Evolutionary conservation across 2,888 invertebrate genomes (phyloP).

Genomic region (Desoria tigrina): DNA sequence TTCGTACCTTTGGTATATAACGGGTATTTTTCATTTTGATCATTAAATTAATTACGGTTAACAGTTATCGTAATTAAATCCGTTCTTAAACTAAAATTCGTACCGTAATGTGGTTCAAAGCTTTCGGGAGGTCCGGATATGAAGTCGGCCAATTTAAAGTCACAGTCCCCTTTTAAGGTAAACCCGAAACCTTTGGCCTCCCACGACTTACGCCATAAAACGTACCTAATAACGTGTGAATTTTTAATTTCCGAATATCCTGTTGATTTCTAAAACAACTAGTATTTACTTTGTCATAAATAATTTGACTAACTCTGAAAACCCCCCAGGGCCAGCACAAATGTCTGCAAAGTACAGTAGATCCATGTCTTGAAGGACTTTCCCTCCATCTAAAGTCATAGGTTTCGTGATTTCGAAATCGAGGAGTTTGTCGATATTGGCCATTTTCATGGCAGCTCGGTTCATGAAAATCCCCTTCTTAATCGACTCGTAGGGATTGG

Average conservation of each 20-base stretch:
- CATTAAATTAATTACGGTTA: conserved; percentile 28
- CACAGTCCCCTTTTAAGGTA: conserved; percentile 78
- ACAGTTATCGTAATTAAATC: neutral
- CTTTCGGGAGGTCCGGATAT: conserved; percentile 81
- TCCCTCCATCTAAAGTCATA: conserved; percentile 62
- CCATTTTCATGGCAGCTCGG: conserved; percentile 86
- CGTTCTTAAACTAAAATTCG: too few relatives aligned
- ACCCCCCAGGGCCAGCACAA: conserved; percentile 96
- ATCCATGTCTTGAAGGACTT: conserved; percentile 51
- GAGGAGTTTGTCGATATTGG: conserved; percentile 88
- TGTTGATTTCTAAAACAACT: too few relatives aligned
- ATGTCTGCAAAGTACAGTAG: conserved; percentile 89
- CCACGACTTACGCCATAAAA: conserved; percentile 69
- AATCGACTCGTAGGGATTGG: conserved; percentile 93
- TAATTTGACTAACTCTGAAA: conserved; percentile 93
- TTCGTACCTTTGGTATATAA: conserved; percentile 56
- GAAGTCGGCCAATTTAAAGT: conserved; percentile 82
- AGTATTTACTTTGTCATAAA: conserved; percentile 64
- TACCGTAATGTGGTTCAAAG: conserved; percentile 90
- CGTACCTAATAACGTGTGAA: too few relatives aligned
- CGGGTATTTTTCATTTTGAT: neutral
- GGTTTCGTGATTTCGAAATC: conserved; percentile 87
- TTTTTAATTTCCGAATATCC: too few relatives aligned
- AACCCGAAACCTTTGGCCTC: conserved; percentile 93
- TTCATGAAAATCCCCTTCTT: conserved; percentile 86